Evolutionary conservation across 2,113 vertebrate genomes (phyloP).

Genomic region (Ammodytes marinus): DNA sequence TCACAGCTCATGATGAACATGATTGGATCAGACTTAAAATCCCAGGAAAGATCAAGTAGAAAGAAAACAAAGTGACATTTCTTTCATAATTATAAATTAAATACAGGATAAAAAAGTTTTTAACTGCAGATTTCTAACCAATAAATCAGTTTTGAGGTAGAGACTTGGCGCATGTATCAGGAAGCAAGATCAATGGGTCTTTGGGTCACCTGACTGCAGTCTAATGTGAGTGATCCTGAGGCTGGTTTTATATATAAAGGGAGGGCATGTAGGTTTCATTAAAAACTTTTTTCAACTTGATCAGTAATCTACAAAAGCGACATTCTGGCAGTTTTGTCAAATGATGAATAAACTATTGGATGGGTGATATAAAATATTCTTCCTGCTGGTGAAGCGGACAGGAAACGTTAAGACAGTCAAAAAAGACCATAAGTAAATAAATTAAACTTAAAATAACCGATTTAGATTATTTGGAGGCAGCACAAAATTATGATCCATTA

Average conservation of each 20-base stretch:
- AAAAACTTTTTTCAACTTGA: no score
- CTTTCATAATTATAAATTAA: constrained; percentile 45
- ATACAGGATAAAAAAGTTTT: constrained; percentile 53
- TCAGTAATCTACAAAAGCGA: no score
- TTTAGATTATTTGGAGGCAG: no score
- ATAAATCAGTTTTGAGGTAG: constrained; percentile 77
- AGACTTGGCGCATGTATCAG: constrained; percentile 33
- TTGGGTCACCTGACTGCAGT: neutral
- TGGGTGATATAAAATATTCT: neutral
- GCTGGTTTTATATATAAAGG: neutral
- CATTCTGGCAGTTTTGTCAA: neutral
- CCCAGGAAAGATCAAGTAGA: neutral
- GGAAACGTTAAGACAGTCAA: neutral
- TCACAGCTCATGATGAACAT: constrained; percentile 18
- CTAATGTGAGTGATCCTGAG: neutral
- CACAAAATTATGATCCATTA: neutral
- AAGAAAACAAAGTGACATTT: constrained; percentile 33
- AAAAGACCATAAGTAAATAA: neutral
- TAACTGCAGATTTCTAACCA: constrained; percentile 53
- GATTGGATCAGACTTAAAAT: constrained; percentile 25
- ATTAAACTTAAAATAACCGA: no score
- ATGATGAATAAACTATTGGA: constrained; percentile 1
- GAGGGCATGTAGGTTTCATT: no score
- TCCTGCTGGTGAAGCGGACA: neutral
- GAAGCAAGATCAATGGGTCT: constrained; percentile 12